Evolutionary conservation across 2,113 vertebrate species (phyloP), one percentile per base, ranked within the genome.

Genomic region (Uria aalge): DNA sequence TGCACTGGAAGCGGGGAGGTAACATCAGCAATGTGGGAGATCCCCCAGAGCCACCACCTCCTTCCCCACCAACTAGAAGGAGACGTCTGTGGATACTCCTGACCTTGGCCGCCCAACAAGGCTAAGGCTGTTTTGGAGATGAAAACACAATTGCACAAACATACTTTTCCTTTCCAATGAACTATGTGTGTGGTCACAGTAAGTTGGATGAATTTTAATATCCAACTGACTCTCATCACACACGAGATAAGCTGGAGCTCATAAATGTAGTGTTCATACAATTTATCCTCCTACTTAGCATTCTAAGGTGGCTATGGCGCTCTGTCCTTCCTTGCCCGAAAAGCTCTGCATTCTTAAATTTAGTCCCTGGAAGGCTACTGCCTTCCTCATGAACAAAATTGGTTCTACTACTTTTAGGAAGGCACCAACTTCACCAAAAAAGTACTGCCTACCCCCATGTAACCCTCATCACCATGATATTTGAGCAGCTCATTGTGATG

Each of bases 181-280:
- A 50, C 96, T 96, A 59, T 23, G 93, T 96, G 96, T 96, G 96
- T 97, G 96, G 96, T 43, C 96, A 80, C 41, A 86, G 90, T 59
- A 69, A 83, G 53, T 59, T 94, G 89, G 96, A 94, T 85, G 77
- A 84, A 91, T 96, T 95, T 95, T 96, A 91, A 91, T 95, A 85
- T 96, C 95, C 87, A 97, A 82, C 89, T 67, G 92, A 88, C 15
- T 96, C 78, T 23, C 82, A 67, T 83, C 90, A 83, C 59, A 63
- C 55, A 82, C 23, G 67, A 95, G 92, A 97, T 96, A 96, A 94
- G 77, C 81, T 92, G 55, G 59, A 95, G 30, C 48, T 77, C 77
- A 85, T 94, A 96, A 96, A 83, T 55, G 59, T 59, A 87, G 9
- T 6, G 13, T 92, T 94, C 12, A 40, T 69, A 82, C 45, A 63